Base-by-base conservation (phyloP, 2,888 invertebrate species). In the Hipparchia sbordonii region DNA sequence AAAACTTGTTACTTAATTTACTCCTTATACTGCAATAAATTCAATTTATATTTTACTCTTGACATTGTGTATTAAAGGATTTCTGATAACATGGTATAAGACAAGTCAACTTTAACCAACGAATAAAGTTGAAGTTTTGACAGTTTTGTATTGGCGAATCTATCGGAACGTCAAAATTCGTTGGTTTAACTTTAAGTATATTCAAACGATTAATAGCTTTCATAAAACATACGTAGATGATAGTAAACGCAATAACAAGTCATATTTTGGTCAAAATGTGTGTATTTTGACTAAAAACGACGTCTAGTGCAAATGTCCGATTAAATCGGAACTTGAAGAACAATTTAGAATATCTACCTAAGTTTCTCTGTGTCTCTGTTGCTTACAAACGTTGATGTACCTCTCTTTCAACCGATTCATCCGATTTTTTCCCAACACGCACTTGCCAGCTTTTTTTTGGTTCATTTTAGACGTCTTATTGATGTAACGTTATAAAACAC, bases 261-360 rank as follows among this genome's bases (percentile, higher is more conserved):
- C 71, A 54, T 70, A 54, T 74, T 72, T 69, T 74, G 72, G 67
- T 65, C 72, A 60, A 62, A 71, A 56, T 33, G 46, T 45, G 67
- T 59, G 2, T 71, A 51, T 72, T 59, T 68, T 72, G 67, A 70
- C 56, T 45, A 23, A 70, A 79, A 74, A 73, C 72, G 77, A 76
- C 51, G 67, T 60, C 72, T 80, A 81, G 81, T 66, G 60, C 69
- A 78, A 80, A 80, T 79, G 76, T 84, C 79, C 86, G 87, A 87
- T 87, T 2, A 82, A 84, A 87, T 87, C 86, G 87, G 85, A 81
- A 74, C 8, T 48, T 46, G 60, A 73, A 72, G 57, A 66, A 66
- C 69, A 56, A 74, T 59, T 5, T 71, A 63, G 54, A 61, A 46
- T 62, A 57, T 23, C 23, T 57, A 56, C 39, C 5, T 39, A 39